phyloP scores from a whole-genome alignment of 2,888 invertebrate genomes.

The Timema podura region DNA sequence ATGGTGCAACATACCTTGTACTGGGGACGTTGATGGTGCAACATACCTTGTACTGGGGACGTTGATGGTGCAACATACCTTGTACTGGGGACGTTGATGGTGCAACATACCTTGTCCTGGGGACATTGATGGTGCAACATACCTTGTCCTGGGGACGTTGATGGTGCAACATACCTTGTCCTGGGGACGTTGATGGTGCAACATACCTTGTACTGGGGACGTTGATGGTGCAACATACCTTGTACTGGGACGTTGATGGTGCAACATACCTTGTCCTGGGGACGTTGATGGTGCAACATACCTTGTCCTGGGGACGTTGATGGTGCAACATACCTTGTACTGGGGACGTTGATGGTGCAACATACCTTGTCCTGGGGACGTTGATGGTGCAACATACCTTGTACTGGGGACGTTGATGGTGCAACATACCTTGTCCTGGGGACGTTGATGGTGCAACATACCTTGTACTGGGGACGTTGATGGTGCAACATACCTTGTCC shows the following conservation, averaged over 20 bases:
- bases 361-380: background rate
- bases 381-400: background rate
- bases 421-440: background rate
- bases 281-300: conserved; percentile 3
- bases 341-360: conserved; percentile 7
- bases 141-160: background rate
- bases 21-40: conserved; percentile 5
- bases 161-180: background rate
- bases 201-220: background rate
- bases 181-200: conserved; percentile 5
- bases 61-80: background rate
- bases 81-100: conserved; percentile 3
- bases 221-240: background rate
- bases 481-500: no score
- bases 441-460: conserved; percentile 3
- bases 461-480: conserved; percentile 3
- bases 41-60: background rate
- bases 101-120: background rate
- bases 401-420: conserved; percentile 2
- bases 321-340: no score
- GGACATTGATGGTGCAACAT: background rate
- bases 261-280: background rate
- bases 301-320: conserved; percentile 2
- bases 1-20: background rate
- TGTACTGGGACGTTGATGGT: background rate